These are phyloP conservation scores for Fragum whitleyi DNA, from an alignment of 2,888 invertebrate genomes.

Conservation along the genomic window DNA sequence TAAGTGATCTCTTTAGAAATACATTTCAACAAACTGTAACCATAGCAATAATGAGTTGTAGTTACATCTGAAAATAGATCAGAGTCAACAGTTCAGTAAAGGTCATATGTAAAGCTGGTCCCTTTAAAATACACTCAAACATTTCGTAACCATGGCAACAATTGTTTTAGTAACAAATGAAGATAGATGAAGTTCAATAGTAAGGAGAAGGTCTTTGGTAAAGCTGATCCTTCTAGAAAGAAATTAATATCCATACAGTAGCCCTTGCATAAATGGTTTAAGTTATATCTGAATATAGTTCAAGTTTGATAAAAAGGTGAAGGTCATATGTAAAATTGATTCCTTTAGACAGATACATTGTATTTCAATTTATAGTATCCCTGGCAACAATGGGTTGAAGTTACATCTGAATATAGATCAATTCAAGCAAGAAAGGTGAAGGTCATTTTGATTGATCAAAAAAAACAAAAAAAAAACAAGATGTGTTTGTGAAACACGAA, in stretches of 20 bases:
- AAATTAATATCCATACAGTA: too few species aligned
- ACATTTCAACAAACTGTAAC: constrained; percentile 95
- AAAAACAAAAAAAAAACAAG: too few species aligned
- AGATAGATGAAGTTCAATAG: constrained; percentile 20
- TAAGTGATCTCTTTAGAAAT: constrained; percentile 96
- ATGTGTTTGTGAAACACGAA: too few species aligned
- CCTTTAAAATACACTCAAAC: constrained; percentile 92
- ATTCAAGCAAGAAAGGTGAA: constrained; percentile 87
- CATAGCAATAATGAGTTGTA: constrained; percentile 92
- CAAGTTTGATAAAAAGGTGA: too few species aligned
- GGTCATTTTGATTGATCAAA: constrained; percentile 96
- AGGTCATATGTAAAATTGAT: constrained; percentile 97
- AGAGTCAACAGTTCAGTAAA: constrained; percentile 87
- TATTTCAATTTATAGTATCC: constrained; percentile 97
- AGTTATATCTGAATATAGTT: too few species aligned
- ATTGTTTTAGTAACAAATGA: constrained; percentile 77
- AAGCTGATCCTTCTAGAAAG: too few species aligned
- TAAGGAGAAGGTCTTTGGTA: constrained; percentile 90
- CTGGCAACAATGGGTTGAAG: constrained; percentile 90
- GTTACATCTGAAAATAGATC: constrained; percentile 65
- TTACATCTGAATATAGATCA: constrained; percentile 65
- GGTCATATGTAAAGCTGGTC: constrained; percentile 96
- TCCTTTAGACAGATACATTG: constrained; percentile 92
- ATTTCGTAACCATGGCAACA: constrained; percentile 98
- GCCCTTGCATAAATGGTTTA: too few species aligned